Evolutionary conservation across 2,797 vertebrate species (phyloP), one percentile per base, ranked within the genome.

Genomic region (Enteromius unitaeniatus): DNA sequence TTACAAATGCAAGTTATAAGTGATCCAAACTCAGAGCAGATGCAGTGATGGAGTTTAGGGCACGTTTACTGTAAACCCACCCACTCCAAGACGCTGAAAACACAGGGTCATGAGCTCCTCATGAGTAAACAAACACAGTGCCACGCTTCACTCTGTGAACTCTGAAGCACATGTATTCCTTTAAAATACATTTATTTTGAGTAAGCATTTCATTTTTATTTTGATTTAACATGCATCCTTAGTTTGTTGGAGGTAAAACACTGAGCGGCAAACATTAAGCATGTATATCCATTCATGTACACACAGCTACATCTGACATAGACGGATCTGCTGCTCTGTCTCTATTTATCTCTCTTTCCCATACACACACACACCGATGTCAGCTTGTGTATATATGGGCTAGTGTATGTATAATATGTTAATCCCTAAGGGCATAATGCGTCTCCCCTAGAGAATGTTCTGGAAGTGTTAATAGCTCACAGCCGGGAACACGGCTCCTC

Each of bases 381-480:
- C 76, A 49, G 42, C 10, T 65, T 34, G 42, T 11, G 17, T 53
- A 55, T 74, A 40, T 80, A 68, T 68, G 26, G 60, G 21, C 21
- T 81, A 67, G 55, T 9, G 14, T 70, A 47, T 70, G 65, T 37
- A 84, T 84, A 70, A 85, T 75, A 81, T 76, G 79, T 58, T 49
- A 81, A 75, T 58, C 65, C 78, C 84, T 81, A 60, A 76, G 62
- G 72, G 64, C 84, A 85, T 42, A 76, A 74, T 72, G 72, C 64
- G 37, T 80, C 72, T 58, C 60, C 78, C 70, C 79, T 19, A 51
- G 78, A 81, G 84, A 81, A 81, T 81, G 70, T 85, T 75, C 78
- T 85, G 78, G 84, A 69, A 85, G 64, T 67, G 79, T 80, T 75
- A 76, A 81, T 76, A 80, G 55, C 72, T 81, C 78, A 85, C 64